A percentile compares a stretch with the other conserved stretches of the same genome.
phyloP scores from a whole-genome alignment of 64 coral and sea anemone species.

The Stylophora pistillata region DNA sequence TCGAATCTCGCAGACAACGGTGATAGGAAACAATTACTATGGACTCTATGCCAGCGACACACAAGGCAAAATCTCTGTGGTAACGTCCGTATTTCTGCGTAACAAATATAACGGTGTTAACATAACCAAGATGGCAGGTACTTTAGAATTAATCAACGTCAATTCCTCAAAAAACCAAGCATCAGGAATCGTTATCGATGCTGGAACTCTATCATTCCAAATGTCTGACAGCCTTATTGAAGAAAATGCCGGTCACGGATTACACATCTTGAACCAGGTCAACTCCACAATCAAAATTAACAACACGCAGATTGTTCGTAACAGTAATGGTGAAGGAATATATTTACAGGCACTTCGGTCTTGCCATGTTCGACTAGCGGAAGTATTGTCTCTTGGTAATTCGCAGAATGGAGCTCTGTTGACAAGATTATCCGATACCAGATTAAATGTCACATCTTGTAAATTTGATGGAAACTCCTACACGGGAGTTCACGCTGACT shows the following conservation, averaged over 20 bases:
- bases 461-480: conserved; percentile 33
- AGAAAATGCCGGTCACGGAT: not conserved
- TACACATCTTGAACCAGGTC: conserved; percentile 14
- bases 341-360: not conserved
- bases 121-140: not conserved
- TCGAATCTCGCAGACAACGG: not conserved
- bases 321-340: not conserved
- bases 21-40: not conserved
- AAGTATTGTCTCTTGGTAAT: not conserved
- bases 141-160: not conserved
- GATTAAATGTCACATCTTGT: not conserved
- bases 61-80: not conserved
- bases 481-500: conserved; percentile 18
- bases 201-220: not conserved
- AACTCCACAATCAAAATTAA: conserved; percentile 19
- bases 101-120: not conserved
- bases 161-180: conserved; percentile 17
- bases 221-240: not conserved
- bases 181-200: conserved; percentile 3
- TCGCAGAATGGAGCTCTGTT: not conserved
- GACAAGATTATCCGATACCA: not conserved
- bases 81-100: not conserved
- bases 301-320: not conserved
- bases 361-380: not conserved
- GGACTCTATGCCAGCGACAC: not conserved